Base-by-base conservation (phyloP, 64 coral and sea anemone species). In the Montipora capricornis region DNA sequence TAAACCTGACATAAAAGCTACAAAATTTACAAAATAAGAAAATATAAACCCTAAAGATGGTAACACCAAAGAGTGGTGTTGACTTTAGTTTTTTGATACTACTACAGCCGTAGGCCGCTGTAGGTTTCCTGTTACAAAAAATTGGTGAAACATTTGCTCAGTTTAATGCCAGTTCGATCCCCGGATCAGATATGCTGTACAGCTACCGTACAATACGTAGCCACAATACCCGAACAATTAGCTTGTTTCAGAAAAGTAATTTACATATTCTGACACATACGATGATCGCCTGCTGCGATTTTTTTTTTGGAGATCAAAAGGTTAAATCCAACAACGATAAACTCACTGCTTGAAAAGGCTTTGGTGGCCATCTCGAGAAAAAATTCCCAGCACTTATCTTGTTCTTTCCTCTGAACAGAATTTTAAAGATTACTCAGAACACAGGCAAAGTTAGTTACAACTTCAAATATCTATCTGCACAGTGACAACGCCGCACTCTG, bases 401-500 rank as follows among this genome's bases (percentile, higher is more conserved):
- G 68, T 15, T 77, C 20, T 77, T 77, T 77, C 75, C n/a, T 45
- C 26, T 37, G 14, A 77, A 15, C 37, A 22, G 75, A 14, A 12
- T 77, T 46, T 4, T 6, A 77, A 77, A 47, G 22, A 44, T 49
- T 77, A 45, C 44, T 77, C 75, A 77, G 75, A 77, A 77, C 75
- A 77, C 44, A 24, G 75, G 12, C 45, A 77, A 77, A 77, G 9
- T 16, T 77, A 15, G 24, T 77, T 77, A 77, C 3, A 77, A 77
- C 1, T 37, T 77, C 74, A 77, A 77, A 77, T 77, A 77, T 77
- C 74, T 77, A 77, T 77, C 74, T 77, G 37, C 74, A 77, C 6
- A 45, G 6, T 47, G 52, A 55, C 52, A 48, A 47, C 22, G 22
- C 74, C 22, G 2, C 26, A 26, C 26, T 26, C 26, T 26, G 26